Base-by-base conservation (phyloP, 1,140 invertebrate species). In the Aphaenogaster rudis region DNA sequence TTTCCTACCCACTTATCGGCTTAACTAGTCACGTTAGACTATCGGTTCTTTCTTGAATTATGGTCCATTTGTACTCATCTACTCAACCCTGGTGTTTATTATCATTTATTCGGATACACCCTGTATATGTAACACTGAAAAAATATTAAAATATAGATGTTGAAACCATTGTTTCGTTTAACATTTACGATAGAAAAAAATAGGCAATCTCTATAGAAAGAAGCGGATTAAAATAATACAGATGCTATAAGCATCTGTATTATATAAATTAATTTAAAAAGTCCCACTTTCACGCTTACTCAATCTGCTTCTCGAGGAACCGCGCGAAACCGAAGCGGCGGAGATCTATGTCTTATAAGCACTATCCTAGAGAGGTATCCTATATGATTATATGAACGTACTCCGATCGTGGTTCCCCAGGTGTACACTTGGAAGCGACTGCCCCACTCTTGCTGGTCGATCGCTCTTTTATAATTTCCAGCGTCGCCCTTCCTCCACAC, bases 401-500 rank as follows among this genome's bases (percentile, higher is more conserved):
- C 92, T 92, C 88, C 63, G 82, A 84, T 90, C 67, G 92, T 77
- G 86, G 90, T 90, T 66, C 81, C 80, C 64, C 88, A 91, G 78
- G 86, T 91, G 90, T 81, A 88, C 88, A 93, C 91, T 93, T 92
- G 91, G 86, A 91, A 89, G 85, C 90, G 89, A 94, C 94, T 94
- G 93, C 80, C 88, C 92, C 91, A 78, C 91, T 91, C 89, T 85
- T 71, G 81, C 71, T 63, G 71, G 69, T 79, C 87, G 86, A 85
- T 84, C 92, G 92, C 87, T 94, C 94, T 94, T 94, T 95, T 95
- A 95, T 95, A 95, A 95, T 94, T 94, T 95, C 82, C 88, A 88
- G 61, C 61, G 78, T 71, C 74, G 82, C 90, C 89, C 90, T 90
- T 92, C 90, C 89, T 91, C 67, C 85, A 66, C 86, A 86, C 81